phyloP scores from a whole-genome alignment of 1,140 invertebrate species.

The Anthonomus grandis region DNA sequence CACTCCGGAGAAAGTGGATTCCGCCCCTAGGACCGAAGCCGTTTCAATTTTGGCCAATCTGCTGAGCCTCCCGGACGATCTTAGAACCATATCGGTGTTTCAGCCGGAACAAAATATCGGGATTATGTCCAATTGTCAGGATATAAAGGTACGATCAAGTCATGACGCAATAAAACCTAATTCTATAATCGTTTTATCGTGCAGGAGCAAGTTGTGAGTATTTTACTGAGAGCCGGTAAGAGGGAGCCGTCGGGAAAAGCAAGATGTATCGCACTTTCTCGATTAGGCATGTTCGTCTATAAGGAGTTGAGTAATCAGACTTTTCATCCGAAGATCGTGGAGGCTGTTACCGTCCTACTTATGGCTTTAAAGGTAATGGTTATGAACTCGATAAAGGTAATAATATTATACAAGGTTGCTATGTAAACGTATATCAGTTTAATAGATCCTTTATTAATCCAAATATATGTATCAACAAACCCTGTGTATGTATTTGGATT shows the following conservation, averaged over 20 bases:
- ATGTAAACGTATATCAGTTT: too few species aligned
- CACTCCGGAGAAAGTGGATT: slow-evolving; percentile 70
- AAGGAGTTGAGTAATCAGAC: slow-evolving; percentile 67
- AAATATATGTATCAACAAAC: too few species aligned
- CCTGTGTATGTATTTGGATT: too few species aligned
- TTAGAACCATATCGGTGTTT: slow-evolving; percentile 75
- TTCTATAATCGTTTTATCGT: slow-evolving; percentile 40
- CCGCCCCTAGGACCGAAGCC: slow-evolving; percentile 86
- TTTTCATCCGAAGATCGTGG: slow-evolving; percentile 69
- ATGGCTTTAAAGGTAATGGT: slow-evolving; percentile 78
- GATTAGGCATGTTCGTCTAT: slow-evolving; percentile 82
- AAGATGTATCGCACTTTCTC: slow-evolving; percentile 84
- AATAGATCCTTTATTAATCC: too few species aligned
- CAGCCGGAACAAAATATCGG: slow-evolving; percentile 71
- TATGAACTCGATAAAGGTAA: too few species aligned
- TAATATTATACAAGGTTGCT: too few species aligned
- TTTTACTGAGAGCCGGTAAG: slow-evolving; percentile 81
- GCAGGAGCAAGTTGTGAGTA: slow-evolving; percentile 84
- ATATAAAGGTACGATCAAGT: slow-evolving; percentile 65
- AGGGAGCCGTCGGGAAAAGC: slow-evolving; percentile 85
- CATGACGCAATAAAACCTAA: too few species aligned
- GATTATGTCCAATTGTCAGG: slow-evolving; percentile 66
- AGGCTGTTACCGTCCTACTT: slow-evolving; percentile 83
- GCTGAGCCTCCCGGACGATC: slow-evolving; percentile 74
- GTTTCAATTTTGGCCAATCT: slow-evolving; percentile 87